Conservation (phyloP, 2,797 vertebrate species). For the Melanotaenia trifasciata region DNA sequence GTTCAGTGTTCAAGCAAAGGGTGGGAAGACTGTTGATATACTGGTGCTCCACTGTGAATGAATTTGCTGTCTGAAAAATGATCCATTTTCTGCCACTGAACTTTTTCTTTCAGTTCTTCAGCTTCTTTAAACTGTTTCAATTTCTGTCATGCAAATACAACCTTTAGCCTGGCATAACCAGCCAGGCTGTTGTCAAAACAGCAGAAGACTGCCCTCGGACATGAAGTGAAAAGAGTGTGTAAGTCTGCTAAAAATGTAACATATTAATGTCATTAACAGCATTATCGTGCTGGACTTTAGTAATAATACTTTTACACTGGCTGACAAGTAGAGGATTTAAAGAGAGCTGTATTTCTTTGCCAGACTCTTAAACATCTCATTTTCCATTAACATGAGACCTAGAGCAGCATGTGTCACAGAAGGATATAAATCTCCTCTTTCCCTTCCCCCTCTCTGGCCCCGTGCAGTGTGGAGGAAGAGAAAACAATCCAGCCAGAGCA, state of each 20-base stretch:
- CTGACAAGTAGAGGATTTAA: conserved; percentile 77
- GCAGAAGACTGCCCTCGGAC: conserved; percentile 14
- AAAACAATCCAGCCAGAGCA: conserved; percentile 60
- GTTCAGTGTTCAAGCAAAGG: conserved; percentile 71
- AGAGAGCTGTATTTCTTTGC: conserved; percentile 77
- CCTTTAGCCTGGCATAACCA: conserved; percentile 33
- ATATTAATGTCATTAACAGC: conserved; percentile 74
- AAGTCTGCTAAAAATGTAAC: conserved; percentile 68
- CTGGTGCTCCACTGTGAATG: conserved; percentile 73
- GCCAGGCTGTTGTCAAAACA: conserved; percentile 42
- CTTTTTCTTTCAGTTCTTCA: conserved; percentile 43
- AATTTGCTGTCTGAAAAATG: conserved; percentile 59
- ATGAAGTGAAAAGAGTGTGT: conserved; percentile 48
- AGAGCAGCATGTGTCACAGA: conserved; percentile 80
- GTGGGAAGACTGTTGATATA: conserved; percentile 76
- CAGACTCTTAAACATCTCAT: conserved; percentile 82
- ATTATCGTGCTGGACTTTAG: conserved; percentile 72
- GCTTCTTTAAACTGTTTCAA: conserved; percentile 34
- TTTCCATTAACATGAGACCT: conserved; percentile 83
- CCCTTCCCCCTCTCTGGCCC: conserved; percentile 68
- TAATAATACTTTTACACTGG: conserved; percentile 74
- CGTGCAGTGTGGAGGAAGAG: conserved; percentile 67
- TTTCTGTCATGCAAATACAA: conserved; percentile 28
- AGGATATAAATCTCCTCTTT: conserved; percentile 78
- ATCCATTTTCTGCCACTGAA: conserved; percentile 48